Percentiles rank a stretch among this genome's conserved stretches.
Conservation (phyloP, 2,797 vertebrate genomes). For the Tapirus indicus region DNA sequence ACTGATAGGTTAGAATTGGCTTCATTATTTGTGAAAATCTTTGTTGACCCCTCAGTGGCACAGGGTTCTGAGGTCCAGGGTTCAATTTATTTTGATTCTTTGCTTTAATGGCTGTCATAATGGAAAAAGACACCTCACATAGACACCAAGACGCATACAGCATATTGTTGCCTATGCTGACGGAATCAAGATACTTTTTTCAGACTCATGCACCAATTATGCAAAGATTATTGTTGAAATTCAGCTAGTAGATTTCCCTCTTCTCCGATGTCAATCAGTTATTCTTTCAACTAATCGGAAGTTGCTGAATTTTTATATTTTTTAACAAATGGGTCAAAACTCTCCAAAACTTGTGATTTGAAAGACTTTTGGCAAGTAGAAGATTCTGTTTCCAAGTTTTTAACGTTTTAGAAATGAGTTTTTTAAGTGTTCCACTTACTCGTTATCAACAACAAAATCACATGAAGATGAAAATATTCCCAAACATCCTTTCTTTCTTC, state of each 20-base stretch:
- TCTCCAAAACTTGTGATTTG: slow-evolving; percentile 7
- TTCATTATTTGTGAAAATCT: neutral
- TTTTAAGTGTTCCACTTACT: slow-evolving; percentile 40
- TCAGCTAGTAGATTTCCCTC: slow-evolving; percentile 34
- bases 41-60: neutral
- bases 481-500: neutral
- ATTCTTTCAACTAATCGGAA: neutral
- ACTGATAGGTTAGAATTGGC: neutral
- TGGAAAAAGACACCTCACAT: neutral
- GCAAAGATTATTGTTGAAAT: slow-evolving; percentile 35
- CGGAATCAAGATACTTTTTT: neutral
- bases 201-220: slow-evolving; percentile 24
- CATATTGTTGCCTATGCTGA: neutral
- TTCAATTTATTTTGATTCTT: slow-evolving; percentile 5
- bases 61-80: neutral
- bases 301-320: neutral
- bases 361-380: slow-evolving; percentile 42
- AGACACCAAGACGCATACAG: neutral
- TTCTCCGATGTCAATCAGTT: slow-evolving; percentile 49
- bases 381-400: slow-evolving; percentile 34
- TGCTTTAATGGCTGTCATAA: neutral
- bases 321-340: slow-evolving; percentile 50
- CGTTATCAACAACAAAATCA: slow-evolving; percentile 42
- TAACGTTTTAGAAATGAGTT: slow-evolving; percentile 32
- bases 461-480: slow-evolving; percentile 54